Evolutionary conservation across 2,888 invertebrate genomes (phyloP), one percentile per base, ranked within the genome.

Genomic region (Tortrix viridana): DNA sequence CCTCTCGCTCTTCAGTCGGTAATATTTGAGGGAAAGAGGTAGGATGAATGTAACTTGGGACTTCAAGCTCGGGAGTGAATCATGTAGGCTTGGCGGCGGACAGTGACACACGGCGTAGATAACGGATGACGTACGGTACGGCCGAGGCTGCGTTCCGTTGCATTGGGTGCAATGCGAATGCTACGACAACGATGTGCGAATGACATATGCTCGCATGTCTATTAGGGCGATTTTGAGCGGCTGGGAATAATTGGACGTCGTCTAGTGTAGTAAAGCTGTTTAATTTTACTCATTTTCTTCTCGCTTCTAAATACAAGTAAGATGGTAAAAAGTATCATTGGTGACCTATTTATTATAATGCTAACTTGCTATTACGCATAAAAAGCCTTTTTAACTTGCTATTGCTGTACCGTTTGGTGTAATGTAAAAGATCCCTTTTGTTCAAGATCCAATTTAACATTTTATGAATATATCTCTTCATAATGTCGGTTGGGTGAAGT

Each of bases 61-160:
- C 67, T 69, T 69, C 68, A 69, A 69, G 67, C 64, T 67, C 55
- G 60, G 53, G 63, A 68, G 41, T 41, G n/a, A 5, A 41, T 14
- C 5, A 12, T 19, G 69, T 65, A 63, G 65, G 61, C n/a, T 41
- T 54, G 65, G 68, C 66, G 44, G 61, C 74, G 79, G 88, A 85
- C 86, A 82, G 74, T 86, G 86, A 88, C 87, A 79, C 79, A 88
- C 76, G 78, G 76, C 76, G 74, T 75, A 81, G 86, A 88, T 88
- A 88, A 85, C 80, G 76, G 73, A 85, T 89, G 89, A 90, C 84
- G 80, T 83, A 87, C 75, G 82, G 80, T 83, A 87, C 75, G 82
- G 71, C 76, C 76, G 73, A 71, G 69, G 71, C 63, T 71, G 71
- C 75, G 72, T 71, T 55, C 67, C 43, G 57, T 60, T 65, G 73